Evolutionary conservation across 2,797 vertebrate genomes (phyloP), one percentile per base, ranked within the genome.

Genomic region (Enteromius radiatus): DNA sequence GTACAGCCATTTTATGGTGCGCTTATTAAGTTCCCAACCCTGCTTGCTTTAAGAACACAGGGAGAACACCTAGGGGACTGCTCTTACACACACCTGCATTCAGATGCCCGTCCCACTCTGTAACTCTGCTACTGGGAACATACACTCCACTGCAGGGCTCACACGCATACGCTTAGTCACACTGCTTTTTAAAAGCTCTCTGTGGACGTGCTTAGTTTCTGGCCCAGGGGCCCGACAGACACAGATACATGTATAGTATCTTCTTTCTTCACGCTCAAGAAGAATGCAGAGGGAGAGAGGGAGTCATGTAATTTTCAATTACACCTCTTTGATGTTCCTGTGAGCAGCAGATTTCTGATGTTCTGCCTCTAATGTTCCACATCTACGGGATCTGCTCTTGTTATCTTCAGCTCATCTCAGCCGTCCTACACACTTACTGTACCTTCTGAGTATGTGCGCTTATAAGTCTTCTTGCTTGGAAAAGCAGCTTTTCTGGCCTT

Each of bases 181-280:
- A 69, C 76, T 83, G 43, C 56, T 63, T 83, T 87, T 84, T 80
- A 80, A 86, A 84, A 82, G 83, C 77, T 84, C 87, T 88, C 83
- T 70, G 74, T 84, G 87, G 85, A 86, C 73, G 26, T 83, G 80
- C 76, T 84, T 88, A 83, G 83, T 86, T 88, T 82, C 83, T 88
- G 87, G 87, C 87, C 82, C 15, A 81, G 73, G 83, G 87, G 73
- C 83, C 77, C 56, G 63, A 78, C 80, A 83, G 80, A 81, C 83
- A 83, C 64, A 75, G 87, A 88, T 84, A 86, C 84, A 86, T 70
- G 49, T 84, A 81, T 85, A 83, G 76, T 80, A 84, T 86, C 82
- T 86, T 69, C 79, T 82, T 76, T 80, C 64, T 78, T 79, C 70
- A 84, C 11, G 49, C 71, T 78, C 68, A 63, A 52, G 31, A 84